Percentiles rank a stretch among this genome's conserved stretches.
phyloP scores from a whole-genome alignment of 2,113 vertebrate species.

The Cochlearius cochlearius region DNA sequence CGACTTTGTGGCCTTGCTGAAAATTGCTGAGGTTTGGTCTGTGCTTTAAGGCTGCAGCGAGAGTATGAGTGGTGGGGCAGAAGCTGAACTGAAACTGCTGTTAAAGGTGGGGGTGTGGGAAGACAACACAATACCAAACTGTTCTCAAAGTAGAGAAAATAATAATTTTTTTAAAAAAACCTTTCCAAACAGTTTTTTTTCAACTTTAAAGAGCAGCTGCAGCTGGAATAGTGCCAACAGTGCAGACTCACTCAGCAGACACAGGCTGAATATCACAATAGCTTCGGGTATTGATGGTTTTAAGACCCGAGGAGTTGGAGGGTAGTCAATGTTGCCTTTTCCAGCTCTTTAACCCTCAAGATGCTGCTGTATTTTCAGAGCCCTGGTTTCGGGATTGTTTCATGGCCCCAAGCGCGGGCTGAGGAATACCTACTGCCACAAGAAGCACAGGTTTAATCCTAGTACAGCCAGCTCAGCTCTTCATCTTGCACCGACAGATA shows the following conservation, averaged over 20 bases:
- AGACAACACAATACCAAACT: fast-evolving
- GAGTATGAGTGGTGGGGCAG: neutral
- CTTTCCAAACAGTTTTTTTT: neutral
- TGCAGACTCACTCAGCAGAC: conserved; percentile 27
- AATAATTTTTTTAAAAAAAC: neutral
- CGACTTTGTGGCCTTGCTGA: neutral
- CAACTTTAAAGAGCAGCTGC: conserved; percentile 58
- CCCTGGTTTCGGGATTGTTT: neutral
- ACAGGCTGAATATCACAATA: conserved; percentile 25
- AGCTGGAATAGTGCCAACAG: conserved; percentile 17
- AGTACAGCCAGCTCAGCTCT: neutral
- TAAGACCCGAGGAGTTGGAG: conserved; percentile 20
- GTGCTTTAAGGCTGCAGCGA: neutral
- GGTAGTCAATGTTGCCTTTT: neutral
- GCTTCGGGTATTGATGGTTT: neutral
- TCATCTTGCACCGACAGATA: neutral
- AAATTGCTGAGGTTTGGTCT: conserved; percentile 37
- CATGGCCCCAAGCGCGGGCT: neutral
- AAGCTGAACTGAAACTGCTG: neutral
- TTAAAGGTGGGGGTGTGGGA: neutral
- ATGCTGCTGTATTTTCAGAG: neutral
- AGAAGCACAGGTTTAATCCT: neutral
- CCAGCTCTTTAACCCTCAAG: conserved; percentile 46
- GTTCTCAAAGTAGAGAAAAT: conserved; percentile 3
- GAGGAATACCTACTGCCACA: neutral